Conservation (phyloP, 2,888 invertebrate genomes). For the Falcaria lacertinaria region DNA sequence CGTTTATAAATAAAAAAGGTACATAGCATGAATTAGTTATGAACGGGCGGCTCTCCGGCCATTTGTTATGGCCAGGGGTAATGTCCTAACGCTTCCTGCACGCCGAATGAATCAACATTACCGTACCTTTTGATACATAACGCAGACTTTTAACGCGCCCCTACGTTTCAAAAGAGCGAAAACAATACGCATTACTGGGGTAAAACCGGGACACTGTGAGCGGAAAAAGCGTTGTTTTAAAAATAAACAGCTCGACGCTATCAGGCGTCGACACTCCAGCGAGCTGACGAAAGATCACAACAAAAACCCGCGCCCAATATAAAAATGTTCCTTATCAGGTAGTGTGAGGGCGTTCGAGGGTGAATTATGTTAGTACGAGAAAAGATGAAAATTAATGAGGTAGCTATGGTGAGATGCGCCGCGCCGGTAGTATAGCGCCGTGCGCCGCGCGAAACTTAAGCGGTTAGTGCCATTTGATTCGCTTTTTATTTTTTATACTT, state of each 20-base stretch:
- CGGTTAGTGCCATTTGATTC: slow-evolving; percentile 58
- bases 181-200: slow-evolving; percentile 46
- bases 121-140: slow-evolving; percentile 38
- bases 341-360: slow-evolving; percentile 73
- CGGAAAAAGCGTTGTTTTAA: slow-evolving; percentile 70
- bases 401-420: slow-evolving; percentile 55
- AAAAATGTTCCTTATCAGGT: slow-evolving; percentile 67
- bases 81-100: slow-evolving; percentile 36
- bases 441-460: slow-evolving; percentile 35
- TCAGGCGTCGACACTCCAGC: slow-evolving; percentile 73
- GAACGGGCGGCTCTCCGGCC: slow-evolving; percentile 26
- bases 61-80: slow-evolving; percentile 32
- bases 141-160: slow-evolving; percentile 47
- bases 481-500: slow-evolving; percentile 40
- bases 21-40: not conserved
- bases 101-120: slow-evolving; percentile 30
- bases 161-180: slow-evolving; percentile 42
- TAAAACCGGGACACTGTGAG: slow-evolving; percentile 58
- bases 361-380: slow-evolving; percentile 72
- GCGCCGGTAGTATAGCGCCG: slow-evolving; percentile 37
- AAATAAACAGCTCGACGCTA: slow-evolving; percentile 70
- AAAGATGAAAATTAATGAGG: slow-evolving; percentile 79
- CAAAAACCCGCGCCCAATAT: slow-evolving; percentile 55
- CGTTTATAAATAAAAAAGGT: slow-evolving; percentile 1
- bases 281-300: slow-evolving; percentile 67